Evolutionary conservation across 2,113 vertebrate species (phyloP), one percentile per base, ranked within the genome.

Genomic region (Hypocryptadius cinnamomeus): DNA sequence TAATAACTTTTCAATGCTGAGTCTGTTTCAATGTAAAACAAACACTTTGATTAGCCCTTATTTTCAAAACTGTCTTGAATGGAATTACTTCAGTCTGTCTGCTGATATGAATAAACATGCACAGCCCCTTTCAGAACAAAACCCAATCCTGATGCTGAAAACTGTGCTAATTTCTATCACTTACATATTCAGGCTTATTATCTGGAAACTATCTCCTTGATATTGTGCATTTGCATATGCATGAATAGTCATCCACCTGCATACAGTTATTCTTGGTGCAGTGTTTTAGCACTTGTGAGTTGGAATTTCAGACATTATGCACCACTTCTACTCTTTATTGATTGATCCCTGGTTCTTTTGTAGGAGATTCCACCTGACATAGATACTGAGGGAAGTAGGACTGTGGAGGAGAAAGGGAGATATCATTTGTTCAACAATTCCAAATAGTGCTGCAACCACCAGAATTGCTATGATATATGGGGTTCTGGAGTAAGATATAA

Each of bases 211-310:
- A 57, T 47, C 39, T 92, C 68, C 87, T 79, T 82, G 57, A 85
- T 93, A 71, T 37, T 82, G 8, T 64, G 59, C 14, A 85, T 91
- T 93, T 96, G 88, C 93, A 95, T 96, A 91, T 80, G 72, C 68
- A 94, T 95, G 90, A 96, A 82, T 39, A 91, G 68, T 77, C 56
- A 86, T 69, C 92, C 87, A 94, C 90, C 79, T 95, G 94, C 85
- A 73, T 73, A 24, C 31, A 83, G 74, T 85, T 91, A 94, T 88
- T 93, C 80, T 80, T 82, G 47, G 64, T 70, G 42, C 85, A 86
- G 39, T 85, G 35, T 59, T 91, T 74, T 70, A 90, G 56, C 63
- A 59, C 16, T 91, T 47, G 16, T 16, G 51, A 85, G 27, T 28
- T 63, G 51, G 71, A 88, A 91, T 91, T 95, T 93, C 79, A 96